These are phyloP conservation scores for Sinocyclocheilus anophthalmus DNA, from an alignment of 2,113 vertebrate genomes.

Conservation along the genomic window DNA sequence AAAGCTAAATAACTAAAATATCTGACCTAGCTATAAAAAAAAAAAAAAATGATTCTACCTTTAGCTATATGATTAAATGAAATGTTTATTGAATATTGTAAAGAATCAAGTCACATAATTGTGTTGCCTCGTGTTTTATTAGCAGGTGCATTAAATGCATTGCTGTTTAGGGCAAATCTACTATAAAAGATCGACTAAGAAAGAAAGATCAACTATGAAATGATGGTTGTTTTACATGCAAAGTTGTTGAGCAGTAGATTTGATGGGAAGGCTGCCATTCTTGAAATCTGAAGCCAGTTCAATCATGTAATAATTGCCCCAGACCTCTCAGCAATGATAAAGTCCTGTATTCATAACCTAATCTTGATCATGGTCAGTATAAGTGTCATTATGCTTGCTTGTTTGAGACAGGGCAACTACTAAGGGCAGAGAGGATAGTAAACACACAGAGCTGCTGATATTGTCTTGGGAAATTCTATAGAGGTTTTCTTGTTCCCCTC, in stretches of 20 bases:
- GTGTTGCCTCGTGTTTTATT: constrained; percentile 2
- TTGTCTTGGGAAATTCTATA: constrained; percentile 1
- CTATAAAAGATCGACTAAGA: too few species aligned
- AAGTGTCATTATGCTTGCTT: not conserved
- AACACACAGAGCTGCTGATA: constrained; percentile 4
- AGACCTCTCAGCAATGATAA: not conserved
- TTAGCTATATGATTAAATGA: not conserved
- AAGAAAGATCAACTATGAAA: not conserved
- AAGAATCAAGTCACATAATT: not conserved
- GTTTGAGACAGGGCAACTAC: not conserved
- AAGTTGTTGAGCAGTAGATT: not conserved
- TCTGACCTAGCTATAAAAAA: not conserved
- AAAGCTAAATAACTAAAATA: not conserved
- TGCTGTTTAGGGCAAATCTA: too few species aligned
- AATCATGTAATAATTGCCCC: not conserved
- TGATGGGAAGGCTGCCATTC: not conserved
- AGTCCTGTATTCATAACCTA: not conserved
- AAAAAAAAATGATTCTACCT: not conserved
- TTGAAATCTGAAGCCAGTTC: constrained; percentile 2
- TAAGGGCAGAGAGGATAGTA: constrained; percentile 24
- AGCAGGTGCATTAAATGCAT: not conserved
- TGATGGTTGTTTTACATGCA: not conserved
- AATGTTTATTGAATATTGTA: not conserved
- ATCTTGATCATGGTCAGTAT: not conserved
- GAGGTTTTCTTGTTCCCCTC: constrained; percentile 30